Base-by-base conservation (phyloP, 1,140 invertebrate genomes). In the Rhyzopertha dominica region DNA sequence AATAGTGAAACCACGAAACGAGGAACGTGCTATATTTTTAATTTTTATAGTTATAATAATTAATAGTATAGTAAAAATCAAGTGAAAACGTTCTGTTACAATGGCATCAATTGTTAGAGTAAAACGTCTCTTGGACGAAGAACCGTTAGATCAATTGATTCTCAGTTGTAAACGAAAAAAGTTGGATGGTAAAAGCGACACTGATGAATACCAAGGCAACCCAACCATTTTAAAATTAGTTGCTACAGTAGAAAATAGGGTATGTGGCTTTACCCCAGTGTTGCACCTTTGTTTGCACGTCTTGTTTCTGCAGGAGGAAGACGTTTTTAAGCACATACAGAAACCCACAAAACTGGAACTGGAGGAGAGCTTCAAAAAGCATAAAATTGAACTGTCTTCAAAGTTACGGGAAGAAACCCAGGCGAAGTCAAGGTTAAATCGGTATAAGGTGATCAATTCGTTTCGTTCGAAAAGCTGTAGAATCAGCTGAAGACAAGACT, bases 71-170 rank as follows among this genome's bases (percentile, higher is more conserved):
- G n/a, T n/a, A n/a, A n/a, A n/a, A n/a, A n/a, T n/a, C n/a, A n/a
- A n/a, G n/a, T n/a, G n/a, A n/a, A n/a, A n/a, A n/a, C n/a, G n/a
- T n/a, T n/a, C n/a, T n/a, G n/a, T n/a, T n/a, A n/a, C n/a, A 35
- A 78, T 79, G 76, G 66, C 76, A 12, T 68, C 76, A 7, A 66
- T 78, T 43, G 65, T 78, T 35, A 67, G 75, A 34, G 69, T 79
- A 9, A 79, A 79, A 59, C 66, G 77, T 4, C 67, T 67, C 51
- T 69, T 70, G 23, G 69, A 75, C 18, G 74, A 76, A 38, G 74
- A 78, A 44, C 75, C 76, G 1, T 61, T 68, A 36, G 67, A 73
- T 49, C 67, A 74, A 9, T 65, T 79, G 35, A 54, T 78, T 26
- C 58, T 79, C 13, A 73, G 73, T 38, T 75, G 74, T 49, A 79